Conservation (phyloP, 2,888 invertebrate species). For the Brachypalpus laphriformis region DNA sequence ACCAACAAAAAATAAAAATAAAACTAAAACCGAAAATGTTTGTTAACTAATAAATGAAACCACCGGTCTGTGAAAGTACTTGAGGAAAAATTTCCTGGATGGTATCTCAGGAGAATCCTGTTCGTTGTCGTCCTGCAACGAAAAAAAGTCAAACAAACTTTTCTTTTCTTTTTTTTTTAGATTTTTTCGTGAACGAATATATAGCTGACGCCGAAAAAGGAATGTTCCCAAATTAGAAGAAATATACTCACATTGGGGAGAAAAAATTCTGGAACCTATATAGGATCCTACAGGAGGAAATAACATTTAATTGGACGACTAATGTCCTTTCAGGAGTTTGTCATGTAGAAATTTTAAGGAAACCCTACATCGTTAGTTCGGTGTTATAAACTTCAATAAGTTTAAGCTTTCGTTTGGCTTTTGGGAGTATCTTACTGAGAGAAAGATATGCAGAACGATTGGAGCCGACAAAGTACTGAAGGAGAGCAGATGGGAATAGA, state of each 20-base stretch:
- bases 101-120: conserved; percentile 57
- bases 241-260: conserved; percentile 15
- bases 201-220: conserved; percentile 15
- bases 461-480: neutral
- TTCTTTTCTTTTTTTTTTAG: neutral
- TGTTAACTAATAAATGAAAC: conserved; percentile 63
- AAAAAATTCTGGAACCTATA: neutral
- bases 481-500: neutral
- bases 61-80: conserved; percentile 68
- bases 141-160: neutral
- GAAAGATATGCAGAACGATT: neutral
- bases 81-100: conserved; percentile 39
- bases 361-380: conserved; percentile 38
- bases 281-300: neutral
- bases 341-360: conserved; percentile 40
- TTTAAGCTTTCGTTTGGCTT: neutral
- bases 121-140: neutral
- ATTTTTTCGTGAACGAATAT: conserved; percentile 15
- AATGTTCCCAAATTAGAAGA: conserved; percentile 48
- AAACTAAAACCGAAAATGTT: conserved; percentile 24
- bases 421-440: neutral
- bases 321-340: conserved; percentile 37
- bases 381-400: conserved; percentile 31
- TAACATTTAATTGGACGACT: conserved; percentile 48
- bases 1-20: neutral